Evolutionary conservation across 2,888 invertebrate genomes (phyloP).

Genomic region (Ochropleura plecta): DNA sequence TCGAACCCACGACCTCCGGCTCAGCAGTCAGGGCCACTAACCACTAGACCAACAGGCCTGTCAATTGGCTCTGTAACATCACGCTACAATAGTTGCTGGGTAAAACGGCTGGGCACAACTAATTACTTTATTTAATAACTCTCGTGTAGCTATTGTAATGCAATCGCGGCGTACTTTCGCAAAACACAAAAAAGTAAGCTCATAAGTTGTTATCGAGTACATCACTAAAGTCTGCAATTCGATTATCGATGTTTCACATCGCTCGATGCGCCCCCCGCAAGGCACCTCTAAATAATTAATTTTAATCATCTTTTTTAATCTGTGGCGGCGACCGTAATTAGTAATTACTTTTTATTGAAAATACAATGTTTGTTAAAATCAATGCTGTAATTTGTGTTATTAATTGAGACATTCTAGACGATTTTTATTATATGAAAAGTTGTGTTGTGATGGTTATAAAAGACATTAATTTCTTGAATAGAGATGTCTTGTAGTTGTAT

Average conservation of each 20-base stretch:
- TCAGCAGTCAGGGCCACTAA: too few species aligned
- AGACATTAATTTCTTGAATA: background rate
- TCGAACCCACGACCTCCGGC: too few species aligned
- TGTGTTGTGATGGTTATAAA: background rate
- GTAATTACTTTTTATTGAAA: conserved; percentile 48
- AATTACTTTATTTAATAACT: background rate
- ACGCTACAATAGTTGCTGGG: too few species aligned
- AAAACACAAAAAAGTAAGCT: background rate
- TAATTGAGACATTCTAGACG: conserved; percentile 13
- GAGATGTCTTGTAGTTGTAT: background rate
- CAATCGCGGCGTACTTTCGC: conserved; percentile 20
- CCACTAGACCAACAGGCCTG: too few species aligned
- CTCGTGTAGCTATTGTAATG: background rate
- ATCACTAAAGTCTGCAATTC: conserved; percentile 57
- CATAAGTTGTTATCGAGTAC: conserved; percentile 38
- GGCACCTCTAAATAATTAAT: conserved; percentile 70
- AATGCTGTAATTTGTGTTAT: background rate
- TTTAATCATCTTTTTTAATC: conserved; percentile 65
- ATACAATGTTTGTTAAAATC: conserved; percentile 45
- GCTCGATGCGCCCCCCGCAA: conserved; percentile 64
- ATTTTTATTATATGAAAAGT: background rate
- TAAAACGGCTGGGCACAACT: too few species aligned
- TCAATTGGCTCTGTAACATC: too few species aligned
- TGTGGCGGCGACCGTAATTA: conserved; percentile 32
- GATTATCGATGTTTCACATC: conserved; percentile 60